phyloP scores from a whole-genome alignment of 1,140 invertebrate genomes.

The Brachionus calyciflorus region DNA sequence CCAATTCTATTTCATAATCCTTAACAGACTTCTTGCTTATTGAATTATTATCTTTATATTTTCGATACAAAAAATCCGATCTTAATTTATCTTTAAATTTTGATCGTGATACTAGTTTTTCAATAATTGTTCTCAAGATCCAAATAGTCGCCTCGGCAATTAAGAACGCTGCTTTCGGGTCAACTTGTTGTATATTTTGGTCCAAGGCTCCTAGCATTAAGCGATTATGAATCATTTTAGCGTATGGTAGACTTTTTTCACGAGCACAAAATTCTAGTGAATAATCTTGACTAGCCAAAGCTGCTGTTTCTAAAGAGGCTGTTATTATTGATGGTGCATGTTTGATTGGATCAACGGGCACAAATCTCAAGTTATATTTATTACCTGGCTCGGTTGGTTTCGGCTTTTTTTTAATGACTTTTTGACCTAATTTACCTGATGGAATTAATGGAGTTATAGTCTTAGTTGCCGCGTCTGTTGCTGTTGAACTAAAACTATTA shows the following conservation, averaged over 20 bases:
- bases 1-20: neutral
- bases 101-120: slow-evolving; percentile 17
- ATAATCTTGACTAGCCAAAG: slow-evolving; percentile 24
- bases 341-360: slow-evolving; percentile 42
- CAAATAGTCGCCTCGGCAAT: slow-evolving; percentile 38
- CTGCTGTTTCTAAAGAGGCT: slow-evolving; percentile 20
- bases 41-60: neutral
- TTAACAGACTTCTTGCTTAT: neutral
- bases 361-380: slow-evolving; percentile 31
- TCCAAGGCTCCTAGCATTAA: slow-evolving; percentile 7
- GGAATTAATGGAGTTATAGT: slow-evolving; percentile 29
- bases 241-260: slow-evolving; percentile 36
- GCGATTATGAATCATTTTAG: slow-evolving; percentile 40
- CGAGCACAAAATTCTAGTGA: slow-evolving; percentile 36
- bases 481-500: slow-evolving; percentile 17
- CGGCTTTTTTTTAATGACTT: neutral
- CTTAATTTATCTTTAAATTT: slow-evolving; percentile 18
- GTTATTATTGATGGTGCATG: slow-evolving; percentile 14
- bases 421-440: neutral
- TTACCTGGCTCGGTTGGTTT: neutral
- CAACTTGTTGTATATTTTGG: slow-evolving; percentile 37
- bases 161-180: slow-evolving; percentile 22
- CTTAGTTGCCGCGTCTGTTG: slow-evolving; percentile 30
- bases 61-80: neutral
- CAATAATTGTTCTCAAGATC: slow-evolving; percentile 26